A percentile compares a stretch with the other conserved stretches of the same genome.
These are phyloP conservation scores for Tangara arthus DNA, from an alignment of 2,797 vertebrate species.

Conservation along the genomic window DNA sequence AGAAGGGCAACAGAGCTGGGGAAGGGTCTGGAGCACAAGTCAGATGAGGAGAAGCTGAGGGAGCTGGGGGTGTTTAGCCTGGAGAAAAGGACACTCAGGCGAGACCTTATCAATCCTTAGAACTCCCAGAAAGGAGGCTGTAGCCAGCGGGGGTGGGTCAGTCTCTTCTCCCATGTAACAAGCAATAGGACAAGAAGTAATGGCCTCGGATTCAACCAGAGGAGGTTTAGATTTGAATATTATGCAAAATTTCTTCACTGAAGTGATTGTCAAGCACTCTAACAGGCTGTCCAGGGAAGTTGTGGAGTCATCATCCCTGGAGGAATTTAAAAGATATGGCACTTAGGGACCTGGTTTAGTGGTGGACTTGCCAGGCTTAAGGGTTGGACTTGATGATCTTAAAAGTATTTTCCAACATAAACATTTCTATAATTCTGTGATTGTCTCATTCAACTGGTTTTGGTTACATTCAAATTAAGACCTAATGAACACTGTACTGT, in stretches of 20 bases:
- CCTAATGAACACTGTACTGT: neutral
- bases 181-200: neutral
- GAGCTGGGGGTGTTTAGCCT: rapidly evolving
- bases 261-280: neutral
- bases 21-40: neutral
- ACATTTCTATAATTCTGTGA: neutral
- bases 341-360: neutral
- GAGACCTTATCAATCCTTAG: neutral
- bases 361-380: neutral
- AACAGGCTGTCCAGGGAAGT: neutral
- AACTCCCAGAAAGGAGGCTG: neutral
- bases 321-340: no score
- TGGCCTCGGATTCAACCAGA: neutral
- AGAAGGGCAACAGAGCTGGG: rapidly evolving
- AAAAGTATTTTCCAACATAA: neutral
- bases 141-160: neutral
- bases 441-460: neutral
- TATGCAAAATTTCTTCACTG: neutral
- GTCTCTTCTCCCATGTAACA: neutral
- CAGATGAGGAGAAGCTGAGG: neutral
- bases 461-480: neutral
- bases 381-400: neutral
- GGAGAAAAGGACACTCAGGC: neutral
- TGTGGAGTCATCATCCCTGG: neutral
- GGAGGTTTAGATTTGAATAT: neutral